Percentiles rank a stretch among this genome's conserved stretches.
Evolutionary conservation across 2,888 invertebrate genomes (phyloP).

Genomic region (Plebejus argus): DNA sequence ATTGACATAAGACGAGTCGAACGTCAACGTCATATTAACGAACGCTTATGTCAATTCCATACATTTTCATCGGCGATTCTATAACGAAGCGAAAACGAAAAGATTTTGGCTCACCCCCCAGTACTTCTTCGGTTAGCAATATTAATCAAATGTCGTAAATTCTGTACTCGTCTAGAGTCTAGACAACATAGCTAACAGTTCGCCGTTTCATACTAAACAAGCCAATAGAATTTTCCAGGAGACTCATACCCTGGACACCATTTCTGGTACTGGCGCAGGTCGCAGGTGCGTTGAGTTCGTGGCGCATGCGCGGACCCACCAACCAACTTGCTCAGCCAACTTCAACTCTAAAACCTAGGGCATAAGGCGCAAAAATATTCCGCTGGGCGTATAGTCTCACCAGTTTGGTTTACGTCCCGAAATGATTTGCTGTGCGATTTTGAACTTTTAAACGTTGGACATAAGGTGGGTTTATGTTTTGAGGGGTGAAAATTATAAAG

Average conservation of each 20-base stretch:
- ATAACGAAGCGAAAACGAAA: too few species aligned
- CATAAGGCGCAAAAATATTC: slow-evolving; percentile 35
- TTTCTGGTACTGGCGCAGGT: slow-evolving; percentile 51
- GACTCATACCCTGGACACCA: slow-evolving; percentile 19
- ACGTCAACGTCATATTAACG: too few species aligned
- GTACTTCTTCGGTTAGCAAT: too few species aligned
- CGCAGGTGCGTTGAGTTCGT: slow-evolving; percentile 60
- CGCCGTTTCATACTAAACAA: too few species aligned
- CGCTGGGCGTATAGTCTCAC: background rate
- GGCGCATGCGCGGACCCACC: slow-evolving; percentile 55
- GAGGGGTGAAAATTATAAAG: slow-evolving; percentile 30
- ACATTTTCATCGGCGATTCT: too few species aligned
- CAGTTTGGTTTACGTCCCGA: background rate
- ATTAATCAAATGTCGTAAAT: too few species aligned
- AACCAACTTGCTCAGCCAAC: slow-evolving; percentile 44
- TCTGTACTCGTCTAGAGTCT: too few species aligned
- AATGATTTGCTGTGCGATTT: slow-evolving; percentile 37
- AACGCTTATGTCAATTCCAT: too few species aligned
- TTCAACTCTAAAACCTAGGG: slow-evolving; percentile 41
- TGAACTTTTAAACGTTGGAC: slow-evolving; percentile 41
- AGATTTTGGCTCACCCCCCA: too few species aligned
- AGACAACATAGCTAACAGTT: too few species aligned
- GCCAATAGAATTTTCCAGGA: too few species aligned
- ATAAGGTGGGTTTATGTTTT: slow-evolving; percentile 35
- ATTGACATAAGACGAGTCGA: too few species aligned